Percentiles rank a stretch among this genome's conserved stretches.
Evolutionary conservation across 2,113 vertebrate genomes (phyloP).

Genomic region (Heterocephalus glaber): DNA sequence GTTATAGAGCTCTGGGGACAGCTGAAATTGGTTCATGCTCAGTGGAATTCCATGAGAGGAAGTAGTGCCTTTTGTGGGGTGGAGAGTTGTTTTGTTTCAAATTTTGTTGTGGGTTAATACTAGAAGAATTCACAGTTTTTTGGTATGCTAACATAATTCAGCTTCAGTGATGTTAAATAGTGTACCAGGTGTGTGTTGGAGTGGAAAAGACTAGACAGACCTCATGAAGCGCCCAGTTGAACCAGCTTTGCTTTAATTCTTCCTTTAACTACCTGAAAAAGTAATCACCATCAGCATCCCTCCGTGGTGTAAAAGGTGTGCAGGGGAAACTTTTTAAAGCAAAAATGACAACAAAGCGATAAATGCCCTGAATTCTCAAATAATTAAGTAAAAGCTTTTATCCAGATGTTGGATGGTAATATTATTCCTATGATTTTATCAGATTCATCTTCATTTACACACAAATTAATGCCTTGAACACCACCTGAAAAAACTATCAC

Average conservation of each 20-base stretch:
- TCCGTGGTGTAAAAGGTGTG: not conserved
- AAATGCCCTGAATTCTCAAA: constrained; percentile 16
- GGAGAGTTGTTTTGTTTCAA: not conserved
- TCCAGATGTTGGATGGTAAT: constrained; percentile 19
- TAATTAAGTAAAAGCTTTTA: constrained; percentile 35
- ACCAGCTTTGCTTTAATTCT: constrained; percentile 20
- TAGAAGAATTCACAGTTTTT: constrained; percentile 19
- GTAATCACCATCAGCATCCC: not conserved
- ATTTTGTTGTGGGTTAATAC: not conserved
- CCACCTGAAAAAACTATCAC: constrained; percentile 30
- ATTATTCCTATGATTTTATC: constrained; percentile 26
- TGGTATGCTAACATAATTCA: not conserved
- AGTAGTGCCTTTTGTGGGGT: not conserved
- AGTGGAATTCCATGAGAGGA: not conserved
- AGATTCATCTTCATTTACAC: constrained; percentile 48
- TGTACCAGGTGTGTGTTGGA: not conserved
- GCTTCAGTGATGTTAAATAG: not conserved
- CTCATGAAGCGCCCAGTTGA: not conserved
- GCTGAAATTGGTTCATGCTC: not conserved
- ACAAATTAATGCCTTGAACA: constrained; percentile 47
- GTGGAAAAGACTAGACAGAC: not conserved
- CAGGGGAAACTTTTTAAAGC: not conserved
- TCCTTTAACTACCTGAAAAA: not conserved
- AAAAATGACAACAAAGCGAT: not conserved
- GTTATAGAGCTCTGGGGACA: not conserved